Evolutionary conservation across 2,888 invertebrate species (phyloP).

Genomic region (Ganaspis brasiliensis): DNA sequence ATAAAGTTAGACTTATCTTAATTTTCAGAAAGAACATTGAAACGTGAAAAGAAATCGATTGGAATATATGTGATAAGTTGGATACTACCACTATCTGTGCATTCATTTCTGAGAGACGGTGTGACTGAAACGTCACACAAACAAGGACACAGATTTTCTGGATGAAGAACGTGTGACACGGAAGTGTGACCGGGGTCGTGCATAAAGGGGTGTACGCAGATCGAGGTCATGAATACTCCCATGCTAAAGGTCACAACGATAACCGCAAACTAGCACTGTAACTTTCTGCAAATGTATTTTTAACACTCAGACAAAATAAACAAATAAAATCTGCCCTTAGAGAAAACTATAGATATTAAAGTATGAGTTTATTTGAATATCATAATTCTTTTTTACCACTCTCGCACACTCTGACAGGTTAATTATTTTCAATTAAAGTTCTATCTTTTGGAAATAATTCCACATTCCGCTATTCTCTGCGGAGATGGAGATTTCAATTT

Average conservation of each 20-base stretch:
- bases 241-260: conserved; percentile 28
- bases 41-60: conserved; percentile 6
- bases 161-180: conserved; percentile 13
- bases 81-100: conserved; percentile 8
- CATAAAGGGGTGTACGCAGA: conserved; percentile 15
- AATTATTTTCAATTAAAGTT: no score
- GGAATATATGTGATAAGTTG: background rate
- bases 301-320: conserved; percentile 3
- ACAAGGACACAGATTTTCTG: conserved; percentile 1
- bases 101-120: conserved; percentile 16
- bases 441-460: no score
- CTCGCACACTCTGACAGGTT: no score
- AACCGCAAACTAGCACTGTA: conserved; percentile 8
- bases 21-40: background rate
- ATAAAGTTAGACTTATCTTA: no score
- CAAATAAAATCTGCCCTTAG: conserved; percentile 1
- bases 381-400: no score
- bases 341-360: background rate
- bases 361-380: no score
- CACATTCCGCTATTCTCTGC: no score
- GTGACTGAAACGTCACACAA: conserved; percentile 23
- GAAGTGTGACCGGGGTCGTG: conserved; percentile 16
- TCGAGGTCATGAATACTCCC: conserved; percentile 33
- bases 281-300: conserved; percentile 22
- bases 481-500: no score